Evolutionary conservation across 2,797 vertebrate genomes (phyloP), one percentile per base, ranked within the genome.

Genomic region (Halcyon leucocephala): DNA sequence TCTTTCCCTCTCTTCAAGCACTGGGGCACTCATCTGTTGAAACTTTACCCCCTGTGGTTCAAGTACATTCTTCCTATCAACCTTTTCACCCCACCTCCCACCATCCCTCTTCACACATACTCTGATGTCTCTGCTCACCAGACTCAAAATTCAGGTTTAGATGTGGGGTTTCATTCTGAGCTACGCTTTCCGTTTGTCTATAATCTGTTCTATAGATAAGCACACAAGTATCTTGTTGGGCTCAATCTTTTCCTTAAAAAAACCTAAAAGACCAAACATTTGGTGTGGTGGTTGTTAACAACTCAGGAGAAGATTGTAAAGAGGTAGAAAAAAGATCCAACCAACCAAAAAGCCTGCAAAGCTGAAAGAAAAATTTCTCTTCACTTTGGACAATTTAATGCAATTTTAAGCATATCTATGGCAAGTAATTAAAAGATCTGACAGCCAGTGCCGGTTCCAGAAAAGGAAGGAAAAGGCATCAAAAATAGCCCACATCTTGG

Each of bases 11-110:
- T 19, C 65, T 69, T 79, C 54, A 79, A 76, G 66, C 54, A 84
- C 70, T 60, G 35, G 62, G 17, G 2, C 54, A 66, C 62, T 93
- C 66, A 60, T 81, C 42, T 95, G 73, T 86, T 86, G 55, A 72
- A 88, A 28, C 31, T 69, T 21, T 90, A 65, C 80, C 91, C 79
- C 66, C 73, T 71, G 82, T 94, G 87, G 87, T 91, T 90, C 89
- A 94, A 91, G 86, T 76, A 62, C 88, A 89, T 95, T 95, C 84
- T 65, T 93, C 72, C 61, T 82, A 88, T 86, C 54, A 93, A 86
- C 82, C 69, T 90, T 91, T 96, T 92, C 78, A 88, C 79, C 83
- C 33, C 44, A 39, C 62, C 81, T 95, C 94, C 67, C 35, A 44
- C 55, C 49, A 51, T 66, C 41, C 49, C 22, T 83, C 80, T 64